These are phyloP conservation scores for Clitarchus hookeri DNA, from an alignment of 2,888 invertebrate genomes.

Conservation along the genomic window DNA sequence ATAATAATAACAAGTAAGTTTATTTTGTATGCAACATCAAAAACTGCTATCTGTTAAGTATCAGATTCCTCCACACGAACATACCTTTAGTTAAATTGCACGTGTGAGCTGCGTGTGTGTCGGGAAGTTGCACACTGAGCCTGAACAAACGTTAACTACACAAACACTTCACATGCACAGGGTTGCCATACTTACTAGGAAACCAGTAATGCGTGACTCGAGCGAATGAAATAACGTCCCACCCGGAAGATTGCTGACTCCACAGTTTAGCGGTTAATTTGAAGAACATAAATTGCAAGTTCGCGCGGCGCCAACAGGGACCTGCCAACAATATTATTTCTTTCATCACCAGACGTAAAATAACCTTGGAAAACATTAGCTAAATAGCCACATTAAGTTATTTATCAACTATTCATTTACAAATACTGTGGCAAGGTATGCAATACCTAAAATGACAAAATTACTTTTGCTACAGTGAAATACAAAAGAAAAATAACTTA, in stretches of 20 bases:
- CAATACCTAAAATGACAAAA: neutral
- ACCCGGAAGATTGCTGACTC: neutral
- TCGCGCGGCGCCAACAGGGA: neutral
- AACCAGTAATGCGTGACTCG: neutral
- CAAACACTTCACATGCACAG: neutral
- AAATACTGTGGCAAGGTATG: neutral
- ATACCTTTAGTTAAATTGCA: too few species aligned
- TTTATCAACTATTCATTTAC: neutral
- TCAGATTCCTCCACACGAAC: too few species aligned
- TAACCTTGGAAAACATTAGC: too few species aligned
- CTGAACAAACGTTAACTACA: neutral
- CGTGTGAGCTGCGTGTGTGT: too few species aligned
- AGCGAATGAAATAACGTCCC: neutral
- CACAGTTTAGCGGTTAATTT: neutral
- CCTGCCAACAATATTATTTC: slow-evolving; percentile 5
- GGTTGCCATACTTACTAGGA: neutral
- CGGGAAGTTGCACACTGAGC: neutral
- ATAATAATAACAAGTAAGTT: too few species aligned
- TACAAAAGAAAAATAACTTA: too few species aligned
- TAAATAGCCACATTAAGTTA: too few species aligned
- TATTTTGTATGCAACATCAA: too few species aligned
- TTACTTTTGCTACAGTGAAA: too few species aligned
- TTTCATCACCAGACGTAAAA: neutral
- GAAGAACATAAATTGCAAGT: neutral
- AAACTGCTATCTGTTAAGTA: too few species aligned